These are phyloP conservation scores for Leptinotarsa rubiginosa DNA, from an alignment of 2,888 invertebrate species.

Conservation along the genomic window DNA sequence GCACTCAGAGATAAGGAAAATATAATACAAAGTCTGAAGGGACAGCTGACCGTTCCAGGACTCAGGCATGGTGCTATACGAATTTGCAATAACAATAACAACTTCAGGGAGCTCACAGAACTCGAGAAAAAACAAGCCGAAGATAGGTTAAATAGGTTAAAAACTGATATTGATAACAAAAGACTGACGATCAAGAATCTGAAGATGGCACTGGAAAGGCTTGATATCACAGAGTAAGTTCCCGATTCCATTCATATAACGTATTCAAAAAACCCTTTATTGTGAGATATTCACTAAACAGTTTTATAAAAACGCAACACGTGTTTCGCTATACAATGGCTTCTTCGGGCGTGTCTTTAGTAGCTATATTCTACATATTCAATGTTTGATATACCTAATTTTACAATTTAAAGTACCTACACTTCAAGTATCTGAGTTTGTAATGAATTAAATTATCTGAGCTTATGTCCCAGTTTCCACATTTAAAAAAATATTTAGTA, in stretches of 20 bases:
- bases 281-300: too few species aligned
- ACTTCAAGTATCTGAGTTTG: too few species aligned
- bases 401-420: too few species aligned
- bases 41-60: conserved; percentile 74
- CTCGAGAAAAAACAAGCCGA: conserved; percentile 72
- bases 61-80: conserved; percentile 48
- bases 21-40: conserved; percentile 82
- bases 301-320: too few species aligned
- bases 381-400: too few species aligned
- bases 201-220: conserved; percentile 81
- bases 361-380: too few species aligned
- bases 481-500: too few species aligned
- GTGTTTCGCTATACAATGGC: too few species aligned
- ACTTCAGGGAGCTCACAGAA: conserved; percentile 65
- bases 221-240: conserved; percentile 89
- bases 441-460: too few species aligned
- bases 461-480: too few species aligned
- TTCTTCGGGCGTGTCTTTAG: too few species aligned
- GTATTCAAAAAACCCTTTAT: too few species aligned
- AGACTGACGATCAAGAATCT: conserved; percentile 84
- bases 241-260: neutral
- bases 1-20: conserved; percentile 85
- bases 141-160: conserved; percentile 71
- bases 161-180: conserved; percentile 81
- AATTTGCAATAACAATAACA: conserved; percentile 32